phyloP scores from a whole-genome alignment of 2,888 invertebrate genomes.

The Plebejus argus region DNA sequence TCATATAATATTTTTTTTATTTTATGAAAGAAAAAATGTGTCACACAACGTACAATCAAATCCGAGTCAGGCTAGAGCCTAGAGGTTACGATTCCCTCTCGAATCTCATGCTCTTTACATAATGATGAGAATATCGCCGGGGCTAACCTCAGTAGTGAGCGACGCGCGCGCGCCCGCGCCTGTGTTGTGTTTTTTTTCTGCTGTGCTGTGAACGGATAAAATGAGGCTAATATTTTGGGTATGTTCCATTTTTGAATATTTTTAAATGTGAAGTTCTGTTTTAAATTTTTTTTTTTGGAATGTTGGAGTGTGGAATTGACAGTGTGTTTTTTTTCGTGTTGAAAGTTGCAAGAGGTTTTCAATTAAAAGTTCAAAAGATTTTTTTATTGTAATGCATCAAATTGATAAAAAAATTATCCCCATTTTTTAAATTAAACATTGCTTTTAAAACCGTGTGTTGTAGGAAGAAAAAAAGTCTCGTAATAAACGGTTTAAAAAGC shows the following conservation, averaged over 20 bases:
- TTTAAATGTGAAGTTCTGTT: conserved; percentile 28
- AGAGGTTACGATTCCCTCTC: background rate
- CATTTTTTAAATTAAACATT: no score
- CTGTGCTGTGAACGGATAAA: conserved; percentile 72
- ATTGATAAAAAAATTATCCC: no score
- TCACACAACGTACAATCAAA: background rate
- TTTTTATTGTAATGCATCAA: no score
- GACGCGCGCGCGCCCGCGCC: conserved; percentile 71
- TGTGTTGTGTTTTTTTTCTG: conserved; percentile 66
- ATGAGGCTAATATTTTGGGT: conserved; percentile 77
- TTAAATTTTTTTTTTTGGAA: no score
- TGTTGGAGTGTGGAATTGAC: background rate
- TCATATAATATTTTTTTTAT: no score
- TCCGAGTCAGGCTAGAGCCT: background rate
- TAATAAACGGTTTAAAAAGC: no score
- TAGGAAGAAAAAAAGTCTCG: no score
- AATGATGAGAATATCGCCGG: conserved; percentile 72
- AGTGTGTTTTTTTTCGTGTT: background rate
- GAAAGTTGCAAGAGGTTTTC: background rate
- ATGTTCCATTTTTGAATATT: conserved; percentile 51
- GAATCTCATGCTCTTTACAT: conserved; percentile 57
- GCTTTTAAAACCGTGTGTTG: no score
- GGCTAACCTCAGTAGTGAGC: conserved; percentile 60
- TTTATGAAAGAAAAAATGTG: no score
- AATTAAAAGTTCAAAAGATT: background rate